Evolutionary conservation across 1,140 invertebrate genomes (phyloP).

Genomic region (Drosophila pseudoobscura): DNA sequence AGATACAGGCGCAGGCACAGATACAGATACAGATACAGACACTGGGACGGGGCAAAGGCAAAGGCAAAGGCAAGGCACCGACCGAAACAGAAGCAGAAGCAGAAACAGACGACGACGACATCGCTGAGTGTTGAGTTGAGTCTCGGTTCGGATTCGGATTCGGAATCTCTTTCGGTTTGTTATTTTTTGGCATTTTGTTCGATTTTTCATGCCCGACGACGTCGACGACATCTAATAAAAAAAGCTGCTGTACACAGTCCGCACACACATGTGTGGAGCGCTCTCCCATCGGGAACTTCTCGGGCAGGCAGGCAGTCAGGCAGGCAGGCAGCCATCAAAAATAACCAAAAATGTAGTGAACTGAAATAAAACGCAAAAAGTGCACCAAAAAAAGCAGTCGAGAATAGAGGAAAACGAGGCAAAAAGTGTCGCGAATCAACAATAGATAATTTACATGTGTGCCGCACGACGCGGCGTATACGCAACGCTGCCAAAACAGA

Average conservation of each 20-base stretch:
- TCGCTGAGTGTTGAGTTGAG: conserved; percentile 54
- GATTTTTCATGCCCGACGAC: conserved; percentile 63
- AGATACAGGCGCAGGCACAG: neutral
- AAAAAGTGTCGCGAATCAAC: conserved; percentile 43
- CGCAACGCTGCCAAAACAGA: conserved; percentile 33
- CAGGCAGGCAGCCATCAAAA: conserved; percentile 31
- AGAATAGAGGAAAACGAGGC: conserved; percentile 12
- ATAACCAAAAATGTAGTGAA: conserved; percentile 40
- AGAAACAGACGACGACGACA: conserved; percentile 36
- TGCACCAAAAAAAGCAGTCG: conserved; percentile 42
- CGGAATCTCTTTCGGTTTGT: conserved; percentile 68
- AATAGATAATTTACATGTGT: conserved; percentile 30
- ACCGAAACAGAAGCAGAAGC: conserved; percentile 15
- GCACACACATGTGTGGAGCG: conserved; percentile 39
- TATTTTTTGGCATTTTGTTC: conserved; percentile 80
- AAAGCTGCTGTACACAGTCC: conserved; percentile 60
- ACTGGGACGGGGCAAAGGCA: conserved; percentile 8
- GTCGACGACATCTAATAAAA: conserved; percentile 70
- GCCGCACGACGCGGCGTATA: conserved; percentile 51
- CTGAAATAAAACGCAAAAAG: conserved; percentile 53
- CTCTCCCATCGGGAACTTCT: conserved; percentile 33
- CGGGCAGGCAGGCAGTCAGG: conserved; percentile 1
- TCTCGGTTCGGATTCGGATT: conserved; percentile 60
- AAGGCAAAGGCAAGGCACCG: conserved; percentile 23
- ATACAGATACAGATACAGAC: neutral